phyloP scores from a whole-genome alignment of 2,113 vertebrate genomes.

The Heterotilapia buettikoferi region DNA sequence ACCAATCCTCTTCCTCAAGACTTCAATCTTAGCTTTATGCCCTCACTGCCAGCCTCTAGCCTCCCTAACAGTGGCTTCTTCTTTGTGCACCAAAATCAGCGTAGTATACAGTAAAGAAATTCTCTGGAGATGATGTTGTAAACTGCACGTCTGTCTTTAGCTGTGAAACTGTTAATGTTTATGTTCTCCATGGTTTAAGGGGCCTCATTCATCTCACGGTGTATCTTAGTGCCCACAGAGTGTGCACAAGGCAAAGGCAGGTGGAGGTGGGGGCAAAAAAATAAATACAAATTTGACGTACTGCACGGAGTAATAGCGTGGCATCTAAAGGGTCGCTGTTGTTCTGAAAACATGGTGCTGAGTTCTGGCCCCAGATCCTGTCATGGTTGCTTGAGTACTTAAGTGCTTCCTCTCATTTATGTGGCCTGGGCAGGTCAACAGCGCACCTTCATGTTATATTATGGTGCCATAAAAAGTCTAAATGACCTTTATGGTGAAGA shows the following conservation, averaged over 20 bases:
- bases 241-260: conserved; percentile 17
- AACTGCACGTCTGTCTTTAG: conserved; percentile 24
- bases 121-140: conserved; percentile 29
- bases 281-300: conserved; percentile 41
- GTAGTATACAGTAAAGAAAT: neutral
- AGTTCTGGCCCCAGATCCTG: conserved; percentile 40
- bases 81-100: neutral
- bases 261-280: neutral
- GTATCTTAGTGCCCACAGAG: conserved; percentile 18
- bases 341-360: conserved; percentile 52
- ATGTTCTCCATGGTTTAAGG: conserved; percentile 36
- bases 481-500: neutral
- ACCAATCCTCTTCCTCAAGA: neutral
- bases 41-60: neutral
- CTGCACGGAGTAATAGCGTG: conserved; percentile 9
- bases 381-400: conserved; percentile 49
- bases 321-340: conserved; percentile 52
- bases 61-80: neutral
- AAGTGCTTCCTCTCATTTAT: conserved; percentile 57
- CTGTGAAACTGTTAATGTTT: conserved; percentile 36
- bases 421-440: conserved; percentile 36
- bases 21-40: neutral
- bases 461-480: neutral
- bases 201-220: conserved; percentile 26
- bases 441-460: conserved; percentile 4